Evolutionary conservation across 2,888 invertebrate species (phyloP), one percentile per base, ranked within the genome.

Genomic region (Siphlonurus alternatus): DNA sequence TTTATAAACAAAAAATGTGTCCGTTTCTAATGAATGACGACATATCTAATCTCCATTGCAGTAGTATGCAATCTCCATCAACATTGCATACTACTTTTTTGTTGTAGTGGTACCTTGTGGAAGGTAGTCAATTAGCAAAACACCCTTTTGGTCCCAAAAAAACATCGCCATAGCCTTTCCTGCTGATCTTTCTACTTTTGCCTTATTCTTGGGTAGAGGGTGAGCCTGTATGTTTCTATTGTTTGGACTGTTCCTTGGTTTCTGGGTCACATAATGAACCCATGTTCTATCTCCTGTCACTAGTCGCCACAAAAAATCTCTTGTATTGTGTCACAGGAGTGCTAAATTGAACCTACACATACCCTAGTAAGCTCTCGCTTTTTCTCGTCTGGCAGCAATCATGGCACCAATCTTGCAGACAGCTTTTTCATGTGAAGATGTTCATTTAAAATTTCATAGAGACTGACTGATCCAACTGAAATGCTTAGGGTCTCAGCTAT

Each of bases 381-480:
- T 67, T 71, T 68, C 65, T 70, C 69, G 66, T 68, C 67, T 65
- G 70, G 70, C 67, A 70, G 70, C 66, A 72, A 71, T 68, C 69
- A 71, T 67, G 72, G 71, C 70, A 73, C 70, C 71, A 71, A 72
- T 70, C 71, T 64, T 61, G 70, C 71, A 59, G 69, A 71, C 60
- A 73, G 67, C 69, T 73, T 72, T 69, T 64, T 71, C 70, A 72
- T 70, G 65, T 67, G 68, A 67, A 71, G 71, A 64, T 66, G 64
- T 67, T 71, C 69, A 66, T 70, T 67, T 59, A 71, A 38, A 38
- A 38, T 38, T 38, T 38, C 38, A 38, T 38, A 15, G 15, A n/a
- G n/a, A n/a, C n/a, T n/a, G n/a, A 38, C 38, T 15, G 38, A 10
- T 5, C 38, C 38, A 5, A 10, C 15, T 38, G 38, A 5, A 38